A percentile compares a stretch with the other conserved stretches of the same genome.
Evolutionary conservation across 2,797 vertebrate genomes (phyloP).

Genomic region (Muscicapa striata): DNA sequence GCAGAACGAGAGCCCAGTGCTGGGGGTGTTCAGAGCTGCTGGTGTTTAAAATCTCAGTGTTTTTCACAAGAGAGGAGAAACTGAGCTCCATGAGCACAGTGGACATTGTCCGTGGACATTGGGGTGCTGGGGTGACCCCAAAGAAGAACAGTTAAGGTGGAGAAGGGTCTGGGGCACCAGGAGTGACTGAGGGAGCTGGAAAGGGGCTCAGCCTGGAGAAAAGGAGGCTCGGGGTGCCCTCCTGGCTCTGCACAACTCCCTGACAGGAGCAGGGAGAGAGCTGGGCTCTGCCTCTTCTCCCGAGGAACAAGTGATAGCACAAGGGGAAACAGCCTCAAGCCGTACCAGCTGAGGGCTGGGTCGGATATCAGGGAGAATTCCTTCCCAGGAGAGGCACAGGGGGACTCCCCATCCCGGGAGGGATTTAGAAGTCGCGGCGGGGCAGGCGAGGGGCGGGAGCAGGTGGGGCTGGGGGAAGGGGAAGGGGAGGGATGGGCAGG

Average conservation of each 20-base stretch:
- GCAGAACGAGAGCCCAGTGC: not conserved
- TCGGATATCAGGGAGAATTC: not conserved
- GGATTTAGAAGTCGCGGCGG: rapidly evolving
- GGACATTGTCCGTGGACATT: rapidly evolving
- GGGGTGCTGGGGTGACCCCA: not conserved
- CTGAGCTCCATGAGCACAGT: not conserved
- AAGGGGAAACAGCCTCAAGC: rapidly evolving
- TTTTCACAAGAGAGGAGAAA: not conserved
- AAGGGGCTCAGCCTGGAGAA: not conserved
- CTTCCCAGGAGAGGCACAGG: not conserved
- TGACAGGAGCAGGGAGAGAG: not conserved
- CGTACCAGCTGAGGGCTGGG: not conserved
- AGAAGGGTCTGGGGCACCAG: not conserved
- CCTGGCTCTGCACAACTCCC: rapidly evolving
- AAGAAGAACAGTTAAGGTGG: not conserved
- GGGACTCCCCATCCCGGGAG: no score
- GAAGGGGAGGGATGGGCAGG: no score
- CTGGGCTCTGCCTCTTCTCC: rapidly evolving
- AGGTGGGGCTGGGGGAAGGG: no score
- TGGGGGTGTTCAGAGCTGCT: not conserved
- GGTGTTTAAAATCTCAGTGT: not conserved
- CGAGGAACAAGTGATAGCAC: rapidly evolving
- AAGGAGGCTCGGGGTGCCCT: not conserved
- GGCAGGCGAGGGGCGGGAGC: no score
- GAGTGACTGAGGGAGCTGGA: not conserved